Evolutionary conservation across 92 coral and sea anemone species (phyloP).

Genomic region (Montipora capitata): DNA sequence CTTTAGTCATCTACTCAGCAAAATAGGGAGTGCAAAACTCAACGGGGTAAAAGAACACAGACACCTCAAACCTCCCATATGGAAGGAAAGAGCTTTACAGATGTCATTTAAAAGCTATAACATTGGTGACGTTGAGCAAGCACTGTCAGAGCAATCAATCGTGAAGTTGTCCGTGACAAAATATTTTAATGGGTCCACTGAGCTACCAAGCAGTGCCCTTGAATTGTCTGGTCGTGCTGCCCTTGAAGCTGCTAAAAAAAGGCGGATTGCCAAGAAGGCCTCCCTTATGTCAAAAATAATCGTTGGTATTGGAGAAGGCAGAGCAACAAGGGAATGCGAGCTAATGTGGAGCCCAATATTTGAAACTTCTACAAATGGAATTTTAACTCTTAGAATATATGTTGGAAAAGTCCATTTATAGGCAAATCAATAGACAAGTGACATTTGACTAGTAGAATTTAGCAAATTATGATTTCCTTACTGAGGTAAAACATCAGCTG

Average conservation of each 20-base stretch:
- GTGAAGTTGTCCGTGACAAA: conserved; percentile 10
- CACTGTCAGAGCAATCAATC: conserved; percentile 38
- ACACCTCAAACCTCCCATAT: conserved; percentile 59
- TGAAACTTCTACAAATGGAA: conserved; percentile 50
- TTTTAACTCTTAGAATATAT: too few relatives aligned
- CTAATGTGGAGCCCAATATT: conserved; percentile 4
- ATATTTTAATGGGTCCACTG: not conserved
- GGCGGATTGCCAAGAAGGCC: not conserved
- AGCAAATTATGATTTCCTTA: too few relatives aligned
- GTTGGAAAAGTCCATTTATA: too few relatives aligned
- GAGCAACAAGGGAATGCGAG: too few relatives aligned
- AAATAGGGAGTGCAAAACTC: not conserved
- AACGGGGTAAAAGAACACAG: not conserved
- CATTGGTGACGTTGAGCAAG: conserved; percentile 35
- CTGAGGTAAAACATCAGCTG: too few relatives aligned
- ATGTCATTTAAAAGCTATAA: conserved; percentile 26
- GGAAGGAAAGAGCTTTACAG: conserved; percentile 54
- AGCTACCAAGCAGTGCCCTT: too few relatives aligned
- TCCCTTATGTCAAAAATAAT: conserved; percentile 43
- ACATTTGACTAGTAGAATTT: too few relatives aligned
- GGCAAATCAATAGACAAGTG: too few relatives aligned
- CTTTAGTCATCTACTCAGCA: conserved; percentile 50
- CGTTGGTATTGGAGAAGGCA: conserved; percentile 23
- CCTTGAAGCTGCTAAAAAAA: conserved; percentile 43
- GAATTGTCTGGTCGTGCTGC: too few relatives aligned